Base-by-base conservation (phyloP, 2,888 invertebrate species). In the Mycogona germanica region DNA sequence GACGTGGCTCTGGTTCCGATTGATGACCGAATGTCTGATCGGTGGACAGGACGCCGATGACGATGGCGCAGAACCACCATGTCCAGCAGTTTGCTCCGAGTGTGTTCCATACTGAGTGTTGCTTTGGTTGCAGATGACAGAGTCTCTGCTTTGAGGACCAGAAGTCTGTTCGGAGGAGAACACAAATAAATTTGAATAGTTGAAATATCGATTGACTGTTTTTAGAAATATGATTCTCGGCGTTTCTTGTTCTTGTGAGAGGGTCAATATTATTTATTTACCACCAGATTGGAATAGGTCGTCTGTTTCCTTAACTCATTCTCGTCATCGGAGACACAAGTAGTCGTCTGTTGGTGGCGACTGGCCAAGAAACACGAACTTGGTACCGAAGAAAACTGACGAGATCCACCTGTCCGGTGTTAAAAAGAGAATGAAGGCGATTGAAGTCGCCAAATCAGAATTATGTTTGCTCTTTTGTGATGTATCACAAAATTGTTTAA, bases 331-430 rank as follows among this genome's bases (percentile, higher is more conserved):
- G 52, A 52, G 19, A 19, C 32, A 23, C 25, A 21, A 2, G 41
- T 28, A 12, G 29, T 23, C 23, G 23, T n/a, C 5, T 40, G 47
- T 26, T 54, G 55, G 17, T 55, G 47, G 19, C 57, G 42, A 23
- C 50, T 57, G 9, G 57, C 57, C 21, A 57, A 51, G 30, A 57
- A 57, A 40, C 57, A 57, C 17, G 55, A 55, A 41, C 55, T 57
- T 1, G 57, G 57, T 9, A 30, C 30, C 7, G 45, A 41, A 9
- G 55, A 46, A 35, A 57, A 51, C 37, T 57, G 57, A 3, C 42
- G 32, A 5, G 35, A 40, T 4, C 50, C 30, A 35, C 50, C 57
- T 56, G 42, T n/a, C n/a, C n/a, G n/a, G n/a, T n/a, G n/a, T n/a
- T 19, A 38, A 53, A 37, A n/a, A 17, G 17, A 25, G 32, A 32